Evolutionary conservation across 2,113 vertebrate genomes (phyloP).

Genomic region (Cyrtonyx montezumae): DNA sequence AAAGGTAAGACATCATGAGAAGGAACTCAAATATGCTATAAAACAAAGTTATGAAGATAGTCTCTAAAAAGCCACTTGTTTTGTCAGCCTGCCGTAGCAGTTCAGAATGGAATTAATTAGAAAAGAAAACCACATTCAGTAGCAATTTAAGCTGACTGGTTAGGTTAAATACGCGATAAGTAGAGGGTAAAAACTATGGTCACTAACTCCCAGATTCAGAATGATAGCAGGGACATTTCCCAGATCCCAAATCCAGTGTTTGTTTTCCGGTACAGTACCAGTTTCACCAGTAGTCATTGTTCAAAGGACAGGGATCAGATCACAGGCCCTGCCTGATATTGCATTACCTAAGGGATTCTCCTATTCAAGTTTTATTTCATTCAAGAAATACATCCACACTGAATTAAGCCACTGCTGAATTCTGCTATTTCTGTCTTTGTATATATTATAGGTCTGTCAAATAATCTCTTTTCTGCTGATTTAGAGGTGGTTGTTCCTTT

Average conservation of each 20-base stretch:
- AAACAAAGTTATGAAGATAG: not conserved
- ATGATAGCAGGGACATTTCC: not conserved
- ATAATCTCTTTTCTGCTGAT: not conserved
- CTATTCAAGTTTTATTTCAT: not conserved
- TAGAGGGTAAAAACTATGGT: not conserved
- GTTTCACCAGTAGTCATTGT: not conserved
- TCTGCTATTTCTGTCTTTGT: not conserved
- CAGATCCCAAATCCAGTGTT: not conserved
- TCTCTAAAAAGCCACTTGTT: not conserved
- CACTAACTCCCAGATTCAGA: not conserved
- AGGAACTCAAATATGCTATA: not conserved
- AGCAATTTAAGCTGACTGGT: not conserved
- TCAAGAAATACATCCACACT: not conserved
- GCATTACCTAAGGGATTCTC: not conserved
- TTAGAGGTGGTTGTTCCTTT: not conserved
- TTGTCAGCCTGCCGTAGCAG: not conserved
- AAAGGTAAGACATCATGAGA: not conserved
- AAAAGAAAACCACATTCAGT: not conserved
- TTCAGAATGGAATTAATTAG: not conserved
- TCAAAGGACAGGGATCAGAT: not conserved
- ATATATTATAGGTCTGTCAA: not conserved
- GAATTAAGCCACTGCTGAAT: not conserved
- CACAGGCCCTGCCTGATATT: fast-evolving
- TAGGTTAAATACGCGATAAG: not conserved
- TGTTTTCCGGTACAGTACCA: not conserved